Evolutionary conservation across 2,113 vertebrate species (phyloP).

Genomic region (Pollimyrus isidori): DNA sequence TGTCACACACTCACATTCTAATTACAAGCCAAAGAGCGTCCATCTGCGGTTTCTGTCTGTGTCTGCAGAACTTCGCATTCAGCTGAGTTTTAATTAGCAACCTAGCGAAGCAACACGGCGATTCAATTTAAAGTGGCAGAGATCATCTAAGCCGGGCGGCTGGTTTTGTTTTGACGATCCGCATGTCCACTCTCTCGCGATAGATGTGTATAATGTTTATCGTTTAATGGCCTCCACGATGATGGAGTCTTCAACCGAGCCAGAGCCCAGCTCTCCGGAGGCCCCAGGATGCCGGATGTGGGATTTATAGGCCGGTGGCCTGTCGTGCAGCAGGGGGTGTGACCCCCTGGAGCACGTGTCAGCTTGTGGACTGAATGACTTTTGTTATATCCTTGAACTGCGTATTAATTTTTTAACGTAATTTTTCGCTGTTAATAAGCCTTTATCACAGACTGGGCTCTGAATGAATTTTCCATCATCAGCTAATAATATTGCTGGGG

Average conservation of each 20-base stretch:
- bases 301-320: neutral
- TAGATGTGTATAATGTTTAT: constrained; percentile 29
- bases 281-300: neutral
- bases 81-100: constrained; percentile 58
- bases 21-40: constrained; percentile 57
- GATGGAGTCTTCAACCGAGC: constrained; percentile 8
- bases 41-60: constrained; percentile 50
- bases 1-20: constrained; percentile 42
- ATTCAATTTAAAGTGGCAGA: constrained; percentile 60
- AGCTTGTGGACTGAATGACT: neutral
- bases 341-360: neutral
- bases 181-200: constrained; percentile 21
- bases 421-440: neutral
- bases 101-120: constrained; percentile 53
- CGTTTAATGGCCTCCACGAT: constrained; percentile 26
- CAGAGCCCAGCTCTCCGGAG: neutral
- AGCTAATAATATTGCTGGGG: constrained; percentile 1
- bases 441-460: neutral
- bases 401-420: neutral
- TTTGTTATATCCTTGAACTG: neutral
- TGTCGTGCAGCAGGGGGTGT: no score
- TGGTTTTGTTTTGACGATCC: constrained; percentile 12
- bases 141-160: constrained; percentile 41
- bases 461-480: constrained; percentile 2
- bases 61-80: constrained; percentile 52